A percentile compares a stretch with the other conserved stretches of the same genome.
Conservation (phyloP, 2,113 vertebrate genomes). For the Microcebus griseorufus region DNA sequence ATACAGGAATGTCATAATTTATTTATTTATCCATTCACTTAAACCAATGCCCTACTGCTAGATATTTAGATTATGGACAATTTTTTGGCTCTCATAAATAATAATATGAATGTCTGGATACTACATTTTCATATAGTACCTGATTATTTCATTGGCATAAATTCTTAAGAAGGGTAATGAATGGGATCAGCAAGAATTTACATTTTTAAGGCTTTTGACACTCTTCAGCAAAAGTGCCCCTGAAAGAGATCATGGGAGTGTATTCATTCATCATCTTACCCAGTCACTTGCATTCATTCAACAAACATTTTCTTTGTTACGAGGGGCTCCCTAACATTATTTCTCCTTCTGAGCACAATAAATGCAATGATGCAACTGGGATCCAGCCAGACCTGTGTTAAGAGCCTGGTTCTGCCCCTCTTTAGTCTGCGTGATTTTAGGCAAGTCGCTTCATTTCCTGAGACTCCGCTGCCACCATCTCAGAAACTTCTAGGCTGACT, state of each 20-base stretch:
- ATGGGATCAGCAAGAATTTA: not conserved
- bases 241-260: not conserved
- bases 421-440: not conserved
- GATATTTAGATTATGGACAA: not conserved
- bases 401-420: not conserved
- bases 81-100: not conserved
- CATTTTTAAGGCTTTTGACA: not conserved
- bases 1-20: not conserved
- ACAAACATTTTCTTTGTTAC: not conserved
- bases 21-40: not conserved
- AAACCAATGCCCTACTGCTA: not conserved
- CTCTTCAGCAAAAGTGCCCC: not conserved
- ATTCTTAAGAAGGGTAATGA: constrained; percentile 7
- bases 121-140: not conserved
- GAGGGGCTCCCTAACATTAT: not conserved
- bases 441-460: not conserved
- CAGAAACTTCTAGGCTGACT: not conserved
- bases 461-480: not conserved
- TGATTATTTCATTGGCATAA: not conserved
- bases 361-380: fast-evolving
- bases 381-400: fast-evolving
- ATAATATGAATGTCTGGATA: not conserved
- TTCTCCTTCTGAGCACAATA: not conserved
- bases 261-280: not conserved
- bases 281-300: not conserved